Conservation (phyloP, 2,797 vertebrate genomes). For the Sylvia borin region DNA sequence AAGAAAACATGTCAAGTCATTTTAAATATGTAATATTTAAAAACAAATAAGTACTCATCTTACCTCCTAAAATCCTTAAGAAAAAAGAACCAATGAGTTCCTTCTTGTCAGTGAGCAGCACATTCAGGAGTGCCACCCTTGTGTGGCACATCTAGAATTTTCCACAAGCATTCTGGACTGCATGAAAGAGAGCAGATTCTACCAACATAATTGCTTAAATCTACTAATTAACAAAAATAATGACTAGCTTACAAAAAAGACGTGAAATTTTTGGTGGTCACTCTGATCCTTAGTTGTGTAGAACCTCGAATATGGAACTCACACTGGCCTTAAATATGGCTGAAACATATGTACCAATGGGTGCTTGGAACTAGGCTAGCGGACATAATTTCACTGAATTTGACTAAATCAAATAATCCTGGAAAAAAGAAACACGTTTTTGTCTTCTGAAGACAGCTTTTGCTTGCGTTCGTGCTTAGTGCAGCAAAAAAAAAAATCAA, state of each 20-base stretch:
- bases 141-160: not conserved
- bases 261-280: not conserved
- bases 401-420: not conserved
- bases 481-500: not conserved
- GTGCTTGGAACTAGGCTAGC: not conserved
- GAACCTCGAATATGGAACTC: not conserved
- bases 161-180: not conserved
- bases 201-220: not conserved
- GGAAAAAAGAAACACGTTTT: not conserved
- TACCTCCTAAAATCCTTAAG: not conserved
- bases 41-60: not conserved
- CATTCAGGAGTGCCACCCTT: not conserved
- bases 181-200: not conserved
- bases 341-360: not conserved
- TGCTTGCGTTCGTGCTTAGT: not conserved
- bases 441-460: not conserved
- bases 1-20: not conserved
- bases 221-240: not conserved
- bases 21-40: not conserved
- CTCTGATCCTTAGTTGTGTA: not conserved
- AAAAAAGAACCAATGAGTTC: not conserved
- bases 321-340: not conserved
- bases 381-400: not conserved
- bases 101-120: not conserved
- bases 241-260: not conserved